Percentiles rank a stretch among this genome's conserved stretches.
These are phyloP conservation scores for Cydia splendana DNA, from an alignment of 1,140 invertebrate species.

Conservation along the genomic window DNA sequence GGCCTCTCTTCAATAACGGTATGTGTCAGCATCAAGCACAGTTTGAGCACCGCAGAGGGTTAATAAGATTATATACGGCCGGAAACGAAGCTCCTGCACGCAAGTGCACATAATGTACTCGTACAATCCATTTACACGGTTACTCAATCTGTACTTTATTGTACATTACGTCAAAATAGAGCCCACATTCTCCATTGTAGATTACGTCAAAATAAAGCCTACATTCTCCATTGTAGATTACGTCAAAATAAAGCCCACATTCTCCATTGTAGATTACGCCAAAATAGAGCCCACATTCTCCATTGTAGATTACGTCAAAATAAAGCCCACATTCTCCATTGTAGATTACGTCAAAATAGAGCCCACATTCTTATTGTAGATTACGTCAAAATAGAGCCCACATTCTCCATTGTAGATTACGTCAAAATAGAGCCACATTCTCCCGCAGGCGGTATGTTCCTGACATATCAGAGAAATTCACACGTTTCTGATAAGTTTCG, in stretches of 20 bases:
- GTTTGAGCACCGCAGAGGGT: constrained; percentile 7
- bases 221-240: neutral
- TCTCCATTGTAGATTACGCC: neutral
- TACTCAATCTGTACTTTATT: constrained; percentile 17
- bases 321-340: neutral
- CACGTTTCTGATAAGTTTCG: no score
- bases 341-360: neutral
- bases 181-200: neutral
- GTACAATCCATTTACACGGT: constrained; percentile 30
- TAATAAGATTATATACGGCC: constrained; percentile 15
- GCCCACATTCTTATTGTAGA: neutral
- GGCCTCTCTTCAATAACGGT: no score
- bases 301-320: neutral
- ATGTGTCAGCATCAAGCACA: neutral
- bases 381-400: neutral
- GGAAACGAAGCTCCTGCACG: constrained; percentile 20
- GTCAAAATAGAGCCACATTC: neutral
- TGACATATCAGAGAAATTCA: no score
- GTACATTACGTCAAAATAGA: neutral
- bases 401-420: neutral
- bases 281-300: neutral
- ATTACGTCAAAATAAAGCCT: no score
- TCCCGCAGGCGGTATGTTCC: no score
- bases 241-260: neutral
- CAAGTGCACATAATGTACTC: constrained; percentile 14